Percentiles rank a stretch among this genome's conserved stretches.
These are phyloP conservation scores for Lydus trimaculatus DNA, from an alignment of 2,888 invertebrate species.

Conservation along the genomic window DNA sequence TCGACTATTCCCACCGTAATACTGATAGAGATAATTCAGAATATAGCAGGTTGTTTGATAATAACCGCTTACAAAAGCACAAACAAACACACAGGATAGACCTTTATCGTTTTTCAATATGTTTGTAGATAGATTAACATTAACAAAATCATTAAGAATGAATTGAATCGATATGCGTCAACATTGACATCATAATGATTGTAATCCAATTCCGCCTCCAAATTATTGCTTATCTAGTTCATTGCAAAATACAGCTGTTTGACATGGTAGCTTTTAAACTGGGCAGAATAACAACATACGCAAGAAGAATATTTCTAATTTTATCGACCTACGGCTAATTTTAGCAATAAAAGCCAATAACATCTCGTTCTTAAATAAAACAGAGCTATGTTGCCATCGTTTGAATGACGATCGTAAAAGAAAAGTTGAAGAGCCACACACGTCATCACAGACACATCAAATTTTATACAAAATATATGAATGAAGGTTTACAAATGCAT, in stretches of 20 bases:
- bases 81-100: too few relatives aligned
- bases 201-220: too few relatives aligned
- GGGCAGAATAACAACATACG: too few relatives aligned
- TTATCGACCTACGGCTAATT: background rate
- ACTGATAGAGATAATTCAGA: background rate
- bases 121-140: too few relatives aligned
- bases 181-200: too few relatives aligned
- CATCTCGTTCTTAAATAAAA: background rate
- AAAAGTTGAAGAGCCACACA: background rate
- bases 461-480: background rate
- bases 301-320: background rate
- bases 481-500: too few relatives aligned
- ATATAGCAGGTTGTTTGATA: background rate
- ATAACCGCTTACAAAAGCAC: background rate
- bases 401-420: background rate
- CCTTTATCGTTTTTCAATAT: too few relatives aligned
- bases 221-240: too few relatives aligned
- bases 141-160: too few relatives aligned
- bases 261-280: too few relatives aligned
- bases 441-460: background rate
- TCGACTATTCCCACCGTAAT: constrained; percentile 14
- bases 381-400: background rate
- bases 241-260: too few relatives aligned
- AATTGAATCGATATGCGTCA: too few relatives aligned
- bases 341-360: background rate